A percentile compares a stretch with the other conserved stretches of the same genome.
Evolutionary conservation across 2,113 vertebrate genomes (phyloP).

Genomic region (Melanostigma gelatinosum): DNA sequence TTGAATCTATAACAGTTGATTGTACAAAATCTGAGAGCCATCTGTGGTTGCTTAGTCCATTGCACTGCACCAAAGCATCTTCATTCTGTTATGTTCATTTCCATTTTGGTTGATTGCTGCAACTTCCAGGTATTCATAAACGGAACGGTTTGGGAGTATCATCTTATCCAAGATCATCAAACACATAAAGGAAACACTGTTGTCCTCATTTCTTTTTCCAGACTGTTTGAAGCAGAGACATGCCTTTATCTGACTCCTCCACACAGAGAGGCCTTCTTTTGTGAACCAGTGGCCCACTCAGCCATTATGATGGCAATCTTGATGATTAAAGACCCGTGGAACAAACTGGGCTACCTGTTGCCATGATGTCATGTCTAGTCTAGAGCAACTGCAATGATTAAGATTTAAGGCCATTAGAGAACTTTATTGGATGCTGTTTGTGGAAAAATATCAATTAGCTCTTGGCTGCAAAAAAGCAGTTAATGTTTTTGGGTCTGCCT

Average conservation of each 20-base stretch:
- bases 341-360: conserved; percentile 77
- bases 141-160: conserved; percentile 22
- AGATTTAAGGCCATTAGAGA: conserved; percentile 70
- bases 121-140: conserved; percentile 27
- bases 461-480: conserved; percentile 58
- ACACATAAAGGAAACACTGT: conserved; percentile 65
- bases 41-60: conserved; percentile 39
- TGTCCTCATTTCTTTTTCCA: conserved; percentile 50
- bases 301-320: conserved; percentile 77
- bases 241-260: conserved; percentile 68
- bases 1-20: conserved; percentile 55
- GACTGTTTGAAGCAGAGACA: conserved; percentile 58
- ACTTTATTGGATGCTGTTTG: conserved; percentile 70
- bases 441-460: conserved; percentile 78
- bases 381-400: conserved; percentile 68
- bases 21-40: conserved; percentile 50
- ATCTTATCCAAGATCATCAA: conserved; percentile 43
- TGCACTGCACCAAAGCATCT: conserved; percentile 20
- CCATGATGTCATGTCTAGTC: conserved; percentile 83
- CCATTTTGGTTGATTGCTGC: conserved; percentile 8
- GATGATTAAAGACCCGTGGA: conserved; percentile 75
- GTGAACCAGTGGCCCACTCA: conserved; percentile 56
- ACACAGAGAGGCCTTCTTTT: conserved; percentile 69
- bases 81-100: not conserved
- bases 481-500: conserved; percentile 58